Evolutionary conservation across 2,888 invertebrate species (phyloP), one percentile per base, ranked within the genome.

Genomic region (Troides oblongomaculatus): DNA sequence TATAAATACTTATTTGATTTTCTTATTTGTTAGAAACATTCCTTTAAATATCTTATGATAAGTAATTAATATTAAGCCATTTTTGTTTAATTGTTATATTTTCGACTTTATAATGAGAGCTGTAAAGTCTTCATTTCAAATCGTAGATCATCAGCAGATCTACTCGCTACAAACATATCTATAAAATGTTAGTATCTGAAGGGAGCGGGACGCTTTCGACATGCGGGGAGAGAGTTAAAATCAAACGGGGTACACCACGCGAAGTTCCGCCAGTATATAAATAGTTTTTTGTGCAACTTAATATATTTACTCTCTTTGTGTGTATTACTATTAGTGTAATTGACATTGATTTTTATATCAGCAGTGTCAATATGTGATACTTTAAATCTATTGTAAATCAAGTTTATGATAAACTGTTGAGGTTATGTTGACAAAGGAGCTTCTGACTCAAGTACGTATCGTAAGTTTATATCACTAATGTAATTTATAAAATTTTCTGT

Each of bases 341-440:
- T 23, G 1, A 12, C 58, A 5, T 59, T 23, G 12, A 64, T 64
- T 53, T 69, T 61, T n/a, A 59, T 53, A 18, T 50, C 59, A 23
- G 56, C 50, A 39, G 50, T 12, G 0, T 8, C 30, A 46, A 14
- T n/a, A 53, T 70, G 39, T 39, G 39, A 10, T 39, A 39, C 25
- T 64, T 56, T 36, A n/a, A 18, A 25, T 66, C 14, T 12, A 60
- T 46, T 14, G 56, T 25, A 36, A 36, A 25, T 23, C n/a, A 62
- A 36, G 39, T 62, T 23, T 68, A 68, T 68, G 70, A 64, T 57
- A 69, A 65, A 63, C 67, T 68, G 74, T 76, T 81, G 83, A 89
- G 89, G 89, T 90, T 90, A 90, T 90, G 90, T 90, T 89, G 83
- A 87, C 88, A 77, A 84, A 86, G 76, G 81, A 83, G 73, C 74